Conservation (phyloP, 1,140 invertebrate species). For the Diabrotica undecimpunctata region DNA sequence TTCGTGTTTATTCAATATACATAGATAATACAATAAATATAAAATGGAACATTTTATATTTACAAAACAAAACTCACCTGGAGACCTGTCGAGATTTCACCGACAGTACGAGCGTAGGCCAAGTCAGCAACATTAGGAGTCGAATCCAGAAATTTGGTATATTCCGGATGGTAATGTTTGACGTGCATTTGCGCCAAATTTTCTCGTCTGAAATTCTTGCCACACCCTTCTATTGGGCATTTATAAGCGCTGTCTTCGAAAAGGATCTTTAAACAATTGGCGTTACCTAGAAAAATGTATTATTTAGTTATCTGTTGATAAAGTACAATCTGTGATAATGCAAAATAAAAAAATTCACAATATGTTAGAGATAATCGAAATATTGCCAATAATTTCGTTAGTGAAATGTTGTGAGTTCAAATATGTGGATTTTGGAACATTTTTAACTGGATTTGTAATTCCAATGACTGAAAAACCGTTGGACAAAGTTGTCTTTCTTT, state of each 20-base stretch:
- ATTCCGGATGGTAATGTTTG: slow-evolving; percentile 85
- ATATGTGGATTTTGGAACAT: too few species aligned
- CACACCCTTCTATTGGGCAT: slow-evolving; percentile 79
- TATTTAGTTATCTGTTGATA: too few species aligned
- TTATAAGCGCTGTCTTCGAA: slow-evolving; percentile 63
- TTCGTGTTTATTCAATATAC: too few species aligned
- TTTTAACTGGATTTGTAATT: too few species aligned
- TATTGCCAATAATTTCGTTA: too few species aligned
- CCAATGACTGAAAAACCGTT: too few species aligned
- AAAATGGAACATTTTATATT: background rate
- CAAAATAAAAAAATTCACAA: too few species aligned
- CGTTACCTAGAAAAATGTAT: slow-evolving; percentile 7
- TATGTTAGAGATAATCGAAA: too few species aligned
- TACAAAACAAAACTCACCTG: slow-evolving; percentile 21
- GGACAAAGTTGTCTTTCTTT: too few species aligned
- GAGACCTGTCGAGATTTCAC: slow-evolving; percentile 50
- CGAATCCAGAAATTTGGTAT: slow-evolving; percentile 68
- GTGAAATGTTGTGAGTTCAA: too few species aligned
- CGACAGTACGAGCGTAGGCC: slow-evolving; percentile 71
- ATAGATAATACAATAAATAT: too few species aligned
- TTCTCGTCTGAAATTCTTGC: slow-evolving; percentile 86
- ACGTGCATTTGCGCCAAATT: slow-evolving; percentile 85
- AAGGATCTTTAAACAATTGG: slow-evolving; percentile 35
- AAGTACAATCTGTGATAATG: too few species aligned
- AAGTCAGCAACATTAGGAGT: slow-evolving; percentile 82